Conservation (phyloP, 2,888 invertebrate species). For the Trachelus iudaicus region DNA sequence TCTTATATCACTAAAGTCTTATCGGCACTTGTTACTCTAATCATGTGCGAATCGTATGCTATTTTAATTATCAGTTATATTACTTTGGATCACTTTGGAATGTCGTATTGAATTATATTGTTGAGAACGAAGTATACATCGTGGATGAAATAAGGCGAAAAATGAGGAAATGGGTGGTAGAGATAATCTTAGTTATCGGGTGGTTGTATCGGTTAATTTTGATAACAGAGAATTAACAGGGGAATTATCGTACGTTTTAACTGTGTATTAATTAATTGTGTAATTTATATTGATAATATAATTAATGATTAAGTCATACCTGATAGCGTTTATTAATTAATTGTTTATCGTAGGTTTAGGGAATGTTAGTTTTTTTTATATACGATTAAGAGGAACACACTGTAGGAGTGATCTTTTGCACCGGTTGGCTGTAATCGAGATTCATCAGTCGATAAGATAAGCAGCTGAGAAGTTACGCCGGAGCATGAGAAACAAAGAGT, state of each 20-base stretch:
- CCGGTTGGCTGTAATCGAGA: not conserved
- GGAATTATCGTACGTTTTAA: not conserved
- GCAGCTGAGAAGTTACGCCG: not conserved
- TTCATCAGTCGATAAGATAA: not conserved
- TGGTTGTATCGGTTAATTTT: not conserved
- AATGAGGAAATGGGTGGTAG: not conserved
- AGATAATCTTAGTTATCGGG: not conserved
- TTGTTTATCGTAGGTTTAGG: not conserved
- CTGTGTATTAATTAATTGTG: not conserved
- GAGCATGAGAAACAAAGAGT: constrained; percentile 44
- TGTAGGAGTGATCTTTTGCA: not conserved
- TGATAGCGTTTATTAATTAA: not conserved
- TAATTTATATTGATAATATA: not conserved
- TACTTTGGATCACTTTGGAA: not conserved
- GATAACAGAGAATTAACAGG: not conserved
- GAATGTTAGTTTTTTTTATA: not conserved
- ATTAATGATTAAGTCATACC: not conserved
- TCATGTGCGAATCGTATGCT: not conserved
- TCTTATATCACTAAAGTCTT: not conserved
- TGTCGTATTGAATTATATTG: not conserved
- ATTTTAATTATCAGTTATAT: not conserved
- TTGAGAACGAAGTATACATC: not conserved
- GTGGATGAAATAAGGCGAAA: not conserved
- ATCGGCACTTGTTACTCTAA: not conserved
- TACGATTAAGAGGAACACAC: not conserved